A percentile compares a stretch with the other conserved stretches of the same genome.
phyloP scores from a whole-genome alignment of 2,888 invertebrate genomes.

The Lamellibrachia satsuma region DNA sequence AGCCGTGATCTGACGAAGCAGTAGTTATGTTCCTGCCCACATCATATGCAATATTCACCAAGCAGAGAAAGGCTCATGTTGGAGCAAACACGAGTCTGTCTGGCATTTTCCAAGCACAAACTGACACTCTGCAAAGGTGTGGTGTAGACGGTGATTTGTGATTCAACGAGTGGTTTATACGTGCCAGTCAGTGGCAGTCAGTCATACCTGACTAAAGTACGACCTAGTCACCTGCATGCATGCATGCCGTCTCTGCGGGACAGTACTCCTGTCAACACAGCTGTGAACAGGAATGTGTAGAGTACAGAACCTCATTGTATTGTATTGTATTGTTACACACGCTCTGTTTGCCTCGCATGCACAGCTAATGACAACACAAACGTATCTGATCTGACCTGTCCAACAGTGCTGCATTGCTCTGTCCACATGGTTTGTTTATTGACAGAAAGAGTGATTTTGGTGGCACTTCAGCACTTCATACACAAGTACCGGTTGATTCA shows the following conservation, averaged over 20 bases:
- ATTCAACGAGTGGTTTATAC: neutral
- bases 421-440: neutral
- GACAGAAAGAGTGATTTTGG: neutral
- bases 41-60: neutral
- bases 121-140: neutral
- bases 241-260: neutral
- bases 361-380: neutral
- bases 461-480: neutral
- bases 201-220: neutral
- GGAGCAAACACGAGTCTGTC: neutral
- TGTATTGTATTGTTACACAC: neutral
- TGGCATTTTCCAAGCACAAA: neutral
- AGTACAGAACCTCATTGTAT: neutral
- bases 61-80: neutral
- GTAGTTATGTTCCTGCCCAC: neutral
- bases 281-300: neutral
- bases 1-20: neutral
- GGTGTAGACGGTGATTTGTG: neutral
- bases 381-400: neutral
- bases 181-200: neutral
- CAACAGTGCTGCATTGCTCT: neutral
- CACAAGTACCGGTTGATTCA: neutral
- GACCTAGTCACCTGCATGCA: neutral
- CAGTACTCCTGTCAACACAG: neutral
- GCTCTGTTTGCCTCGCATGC: conserved; percentile 1